These are phyloP conservation scores for Danaus melanippus DNA, from an alignment of 1,140 invertebrate genomes.

Conservation along the genomic window DNA sequence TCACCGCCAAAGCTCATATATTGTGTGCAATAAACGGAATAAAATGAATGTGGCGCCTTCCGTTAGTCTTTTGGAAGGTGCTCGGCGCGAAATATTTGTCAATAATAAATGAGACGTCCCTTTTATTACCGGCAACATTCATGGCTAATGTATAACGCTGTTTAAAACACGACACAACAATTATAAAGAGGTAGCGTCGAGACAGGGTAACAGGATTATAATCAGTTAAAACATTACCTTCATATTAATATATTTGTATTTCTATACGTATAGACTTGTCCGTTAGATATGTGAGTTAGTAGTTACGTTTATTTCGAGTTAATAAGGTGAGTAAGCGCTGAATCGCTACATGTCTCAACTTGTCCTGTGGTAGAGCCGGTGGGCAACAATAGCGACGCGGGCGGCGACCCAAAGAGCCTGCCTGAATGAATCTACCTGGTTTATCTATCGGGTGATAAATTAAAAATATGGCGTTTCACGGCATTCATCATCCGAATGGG, in stretches of 20 bases:
- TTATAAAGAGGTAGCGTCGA: slow-evolving; percentile 6
- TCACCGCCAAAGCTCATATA: slow-evolving; percentile 41
- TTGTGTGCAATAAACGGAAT: slow-evolving; percentile 44
- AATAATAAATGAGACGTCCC: slow-evolving; percentile 70
- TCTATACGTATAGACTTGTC: too few species aligned
- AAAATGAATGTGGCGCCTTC: slow-evolving; percentile 63
- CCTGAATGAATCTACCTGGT: slow-evolving; percentile 65
- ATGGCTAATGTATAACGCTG: slow-evolving; percentile 40
- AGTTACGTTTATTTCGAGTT: background rate
- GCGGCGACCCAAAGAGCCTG: slow-evolving; percentile 36
- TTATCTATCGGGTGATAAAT: slow-evolving; percentile 66
- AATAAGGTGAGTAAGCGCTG: background rate
- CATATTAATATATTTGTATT: too few species aligned
- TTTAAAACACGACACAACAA: slow-evolving; percentile 45
- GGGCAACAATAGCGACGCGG: slow-evolving; percentile 34
- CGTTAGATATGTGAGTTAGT: too few species aligned
- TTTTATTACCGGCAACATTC: slow-evolving; percentile 61
- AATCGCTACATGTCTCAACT: slow-evolving; percentile 18
- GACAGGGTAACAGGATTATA: too few species aligned
- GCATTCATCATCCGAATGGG: slow-evolving; percentile 62
- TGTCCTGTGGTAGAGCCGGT: slow-evolving; percentile 18
- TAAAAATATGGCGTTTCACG: slow-evolving; percentile 62
- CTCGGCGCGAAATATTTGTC: slow-evolving; percentile 66
- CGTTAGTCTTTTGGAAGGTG: slow-evolving; percentile 47
- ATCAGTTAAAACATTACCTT: too few species aligned